Percentiles rank a stretch among this genome's conserved stretches.
These are phyloP conservation scores for Eremophila alpestris DNA, from an alignment of 2,797 vertebrate genomes.

Conservation along the genomic window DNA sequence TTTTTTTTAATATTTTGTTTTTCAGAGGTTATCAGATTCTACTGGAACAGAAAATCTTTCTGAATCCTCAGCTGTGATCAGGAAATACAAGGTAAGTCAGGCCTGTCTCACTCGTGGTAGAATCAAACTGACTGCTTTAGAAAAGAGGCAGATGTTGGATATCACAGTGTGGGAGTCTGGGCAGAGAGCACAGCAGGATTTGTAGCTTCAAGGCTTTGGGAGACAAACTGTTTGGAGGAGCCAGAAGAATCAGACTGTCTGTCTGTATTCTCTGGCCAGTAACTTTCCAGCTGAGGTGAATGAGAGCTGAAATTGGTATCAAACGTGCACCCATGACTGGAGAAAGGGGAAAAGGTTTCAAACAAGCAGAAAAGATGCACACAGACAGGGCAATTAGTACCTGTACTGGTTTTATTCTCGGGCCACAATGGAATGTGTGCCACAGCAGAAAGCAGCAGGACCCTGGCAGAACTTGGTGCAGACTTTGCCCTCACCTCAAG, in stretches of 20 bases:
- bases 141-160: slow-evolving; percentile 14
- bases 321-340: not conserved
- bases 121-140: slow-evolving; percentile 12
- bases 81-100: slow-evolving; percentile 79
- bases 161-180: not conserved
- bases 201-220: slow-evolving; percentile 46
- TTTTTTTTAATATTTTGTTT: not conserved
- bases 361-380: not conserved
- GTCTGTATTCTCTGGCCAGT: slow-evolving; percentile 13
- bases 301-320: not conserved
- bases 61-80: slow-evolving; percentile 29
- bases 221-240: slow-evolving; percentile 38
- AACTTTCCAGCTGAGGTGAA: slow-evolving; percentile 50
- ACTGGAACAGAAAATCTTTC: not conserved
- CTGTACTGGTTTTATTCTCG: not conserved
- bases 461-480: not conserved
- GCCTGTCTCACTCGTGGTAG: not conserved
- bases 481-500: not conserved
- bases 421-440: not conserved
- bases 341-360: not conserved
- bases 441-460: not conserved
- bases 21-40: slow-evolving; percentile 14
- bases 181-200: slow-evolving; percentile 10
- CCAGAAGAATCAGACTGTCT: slow-evolving; percentile 35
- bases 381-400: accelerated